These are phyloP conservation scores for Geococcyx californianus DNA, from an alignment of 2,113 vertebrate species.

Conservation along the genomic window DNA sequence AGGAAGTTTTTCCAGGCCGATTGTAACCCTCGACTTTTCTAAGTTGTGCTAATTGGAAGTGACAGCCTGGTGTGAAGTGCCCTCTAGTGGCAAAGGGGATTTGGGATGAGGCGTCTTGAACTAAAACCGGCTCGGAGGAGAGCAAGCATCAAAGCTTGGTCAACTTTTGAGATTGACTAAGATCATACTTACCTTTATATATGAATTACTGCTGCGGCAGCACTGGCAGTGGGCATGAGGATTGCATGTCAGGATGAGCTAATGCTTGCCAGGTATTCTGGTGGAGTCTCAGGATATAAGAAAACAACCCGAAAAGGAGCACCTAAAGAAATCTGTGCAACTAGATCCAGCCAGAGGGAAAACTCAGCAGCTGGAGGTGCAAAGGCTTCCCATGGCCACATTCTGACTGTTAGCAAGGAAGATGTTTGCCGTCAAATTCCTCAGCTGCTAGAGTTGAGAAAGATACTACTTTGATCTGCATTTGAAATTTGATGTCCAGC, in stretches of 20 bases:
- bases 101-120: not conserved
- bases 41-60: not conserved
- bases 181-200: not conserved
- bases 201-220: not conserved
- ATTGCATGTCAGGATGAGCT: not conserved
- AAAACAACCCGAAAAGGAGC: not conserved
- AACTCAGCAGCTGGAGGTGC: not conserved
- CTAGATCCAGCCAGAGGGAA: not conserved
- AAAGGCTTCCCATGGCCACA: accelerated
- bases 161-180: not conserved
- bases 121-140: not conserved
- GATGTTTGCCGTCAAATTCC: too few relatives aligned
- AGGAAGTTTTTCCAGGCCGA: not conserved
- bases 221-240: not conserved
- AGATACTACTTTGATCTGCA: not conserved
- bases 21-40: accelerated
- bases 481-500: not conserved
- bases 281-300: not conserved
- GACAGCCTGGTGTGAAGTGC: slow-evolving; percentile 56
- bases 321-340: not conserved
- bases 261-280: not conserved
- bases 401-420: not conserved
- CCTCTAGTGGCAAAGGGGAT: slow-evolving; percentile 51
- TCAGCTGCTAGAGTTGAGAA: too few relatives aligned
- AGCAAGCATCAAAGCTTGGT: not conserved